Evolutionary conservation across 2,113 vertebrate species (phyloP), one percentile per base, ranked within the genome.

Genomic region (Gorilla gorilla): DNA sequence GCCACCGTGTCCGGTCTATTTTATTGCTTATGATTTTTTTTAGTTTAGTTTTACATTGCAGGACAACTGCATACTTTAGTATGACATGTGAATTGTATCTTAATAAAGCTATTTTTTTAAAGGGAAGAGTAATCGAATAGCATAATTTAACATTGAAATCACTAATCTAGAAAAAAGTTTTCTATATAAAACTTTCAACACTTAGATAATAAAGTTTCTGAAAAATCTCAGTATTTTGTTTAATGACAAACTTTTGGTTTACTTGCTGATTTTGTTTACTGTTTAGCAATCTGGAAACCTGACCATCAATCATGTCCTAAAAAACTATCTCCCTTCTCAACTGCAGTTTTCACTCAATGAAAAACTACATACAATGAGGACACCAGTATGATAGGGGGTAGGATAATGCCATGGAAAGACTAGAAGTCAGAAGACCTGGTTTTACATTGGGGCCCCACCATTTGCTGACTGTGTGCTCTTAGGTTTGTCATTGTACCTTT

Each of bases 81-180:
- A 55, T 9, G 10, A 12, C 45, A 32, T 80, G 23, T 61, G 64
- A 84, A 83, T 82, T 38, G 35, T 38, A 88, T 18, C 45, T 61
- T 84, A 73, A 35, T 52, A 81, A 89, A 91, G 17, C 14, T 87
- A 43, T 68, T 75, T 20, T 75, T 72, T 18, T 35, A 92, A 92
- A 79, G 35, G 1, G 11, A 68, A 40, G 5, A 79, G n/a, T 25
- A 76, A 76, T 57, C 50, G 30, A 91, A 83, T 35, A 64, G 66
- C 27, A 80, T 66, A 52, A 76, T 43, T 45, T 50, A 79, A 92
- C 61, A 73, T 52, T 81, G 38, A 80, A 92, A 85, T 5, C 43
- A 83, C 72, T 38, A 78, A 45, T 52, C 83, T 40, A 94, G 72
- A 95, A 92, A 93, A 95, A 82, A 52, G 73, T 55, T 93, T n/a